Conservation (phyloP, 1,140 invertebrate species). For the Ceratitis capitata region DNA sequence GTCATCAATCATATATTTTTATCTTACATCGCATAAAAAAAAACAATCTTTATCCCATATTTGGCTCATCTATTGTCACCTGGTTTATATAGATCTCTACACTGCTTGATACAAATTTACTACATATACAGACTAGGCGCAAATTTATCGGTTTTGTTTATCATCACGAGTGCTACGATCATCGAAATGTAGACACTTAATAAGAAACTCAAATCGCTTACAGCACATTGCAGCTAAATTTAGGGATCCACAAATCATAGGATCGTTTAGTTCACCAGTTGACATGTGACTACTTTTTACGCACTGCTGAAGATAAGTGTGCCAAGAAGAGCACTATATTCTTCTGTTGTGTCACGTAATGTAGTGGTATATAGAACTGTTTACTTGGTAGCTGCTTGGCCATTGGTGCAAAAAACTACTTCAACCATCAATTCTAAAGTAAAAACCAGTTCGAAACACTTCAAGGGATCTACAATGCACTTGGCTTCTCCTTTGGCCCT, state of each 20-base stretch:
- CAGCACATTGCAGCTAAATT: no score
- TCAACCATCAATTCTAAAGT: background rate
- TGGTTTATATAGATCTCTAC: slow-evolving; percentile 50
- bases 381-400: background rate
- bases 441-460: background rate
- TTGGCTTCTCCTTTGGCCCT: background rate
- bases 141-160: slow-evolving; percentile 53
- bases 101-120: slow-evolving; percentile 55
- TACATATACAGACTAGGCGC: slow-evolving; percentile 59
- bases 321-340: background rate
- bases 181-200: no score
- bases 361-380: background rate
- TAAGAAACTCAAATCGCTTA: slow-evolving; percentile 61
- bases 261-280: no score
- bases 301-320: background rate
- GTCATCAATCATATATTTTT: slow-evolving; percentile 55
- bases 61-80: slow-evolving; percentile 60
- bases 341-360: background rate
- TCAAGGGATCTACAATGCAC: background rate
- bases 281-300: no score
- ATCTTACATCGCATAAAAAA: slow-evolving; percentile 46
- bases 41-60: slow-evolving; percentile 47
- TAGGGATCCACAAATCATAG: no score
- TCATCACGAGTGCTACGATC: slow-evolving; percentile 44
- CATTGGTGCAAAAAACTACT: background rate